A percentile compares a stretch with the other conserved stretches of the same genome.
Evolutionary conservation across 2,888 invertebrate species (phyloP).

Genomic region (Hemaris fuciformis): DNA sequence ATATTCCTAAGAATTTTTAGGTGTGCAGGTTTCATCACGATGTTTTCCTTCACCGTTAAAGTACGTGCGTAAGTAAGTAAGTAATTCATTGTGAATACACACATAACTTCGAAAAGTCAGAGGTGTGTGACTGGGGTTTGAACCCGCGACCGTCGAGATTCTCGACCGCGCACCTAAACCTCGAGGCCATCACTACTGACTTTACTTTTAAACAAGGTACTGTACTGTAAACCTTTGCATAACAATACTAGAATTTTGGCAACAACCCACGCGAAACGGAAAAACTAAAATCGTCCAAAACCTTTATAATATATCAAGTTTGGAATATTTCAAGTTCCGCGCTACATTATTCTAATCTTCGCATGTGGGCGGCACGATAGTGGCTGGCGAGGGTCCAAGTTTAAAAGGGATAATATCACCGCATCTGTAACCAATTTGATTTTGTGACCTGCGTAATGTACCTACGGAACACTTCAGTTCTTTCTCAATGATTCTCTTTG

Average conservation of each 20-base stretch:
- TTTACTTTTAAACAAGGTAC: no score
- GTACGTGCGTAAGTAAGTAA: no score
- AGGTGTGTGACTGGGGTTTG: no score
- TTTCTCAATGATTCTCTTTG: not conserved
- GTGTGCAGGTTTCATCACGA: no score
- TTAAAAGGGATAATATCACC: constrained; percentile 45
- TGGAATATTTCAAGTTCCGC: constrained; percentile 32
- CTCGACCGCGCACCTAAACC: no score
- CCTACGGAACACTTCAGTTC: not conserved
- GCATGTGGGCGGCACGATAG: constrained; percentile 35
- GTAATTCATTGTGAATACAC: no score
- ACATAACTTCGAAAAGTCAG: no score
- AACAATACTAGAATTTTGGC: not conserved
- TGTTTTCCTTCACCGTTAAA: no score
- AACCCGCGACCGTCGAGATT: no score
- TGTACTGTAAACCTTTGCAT: not conserved
- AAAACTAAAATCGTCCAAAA: not conserved
- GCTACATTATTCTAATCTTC: constrained; percentile 47
- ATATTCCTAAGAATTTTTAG: no score
- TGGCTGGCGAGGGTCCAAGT: constrained; percentile 41
- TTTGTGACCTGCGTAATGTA: constrained; percentile 50
- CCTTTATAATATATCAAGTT: constrained; percentile 10
- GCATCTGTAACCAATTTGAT: constrained; percentile 49
- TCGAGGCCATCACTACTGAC: no score
- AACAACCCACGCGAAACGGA: not conserved